Percentiles rank a stretch among this genome's conserved stretches.
These are phyloP conservation scores for Pseudotriccus pelzelni DNA, from an alignment of 2,797 vertebrate genomes.

Conservation along the genomic window DNA sequence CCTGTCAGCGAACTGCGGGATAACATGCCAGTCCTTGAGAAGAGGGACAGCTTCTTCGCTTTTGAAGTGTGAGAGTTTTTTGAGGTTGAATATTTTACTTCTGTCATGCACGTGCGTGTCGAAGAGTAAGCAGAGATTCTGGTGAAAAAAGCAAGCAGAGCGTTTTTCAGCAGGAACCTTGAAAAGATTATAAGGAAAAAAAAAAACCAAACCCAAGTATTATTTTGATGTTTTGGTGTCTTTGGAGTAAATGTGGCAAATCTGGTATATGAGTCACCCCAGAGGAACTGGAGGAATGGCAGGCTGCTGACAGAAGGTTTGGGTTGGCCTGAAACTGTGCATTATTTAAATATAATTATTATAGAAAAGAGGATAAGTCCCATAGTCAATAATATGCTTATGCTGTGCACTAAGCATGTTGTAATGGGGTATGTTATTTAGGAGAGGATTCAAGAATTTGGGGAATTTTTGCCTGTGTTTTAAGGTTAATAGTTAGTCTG, in stretches of 20 bases:
- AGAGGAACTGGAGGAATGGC: not conserved
- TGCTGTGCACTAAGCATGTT: not conserved
- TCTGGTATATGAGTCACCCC: not conserved
- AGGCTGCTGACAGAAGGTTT: not conserved
- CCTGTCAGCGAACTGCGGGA: not conserved
- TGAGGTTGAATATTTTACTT: not conserved
- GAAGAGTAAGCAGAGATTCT: not conserved
- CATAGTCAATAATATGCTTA: not conserved
- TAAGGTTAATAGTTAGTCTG: not conserved
- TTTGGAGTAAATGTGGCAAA: not conserved
- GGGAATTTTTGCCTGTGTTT: not conserved
- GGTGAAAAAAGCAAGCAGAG: not conserved
- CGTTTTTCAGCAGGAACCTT: not conserved
- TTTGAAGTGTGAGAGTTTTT: not conserved
- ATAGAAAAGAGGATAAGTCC: not conserved
- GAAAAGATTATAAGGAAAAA: not conserved
- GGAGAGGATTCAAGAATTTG: not conserved
- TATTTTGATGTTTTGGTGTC: not conserved
- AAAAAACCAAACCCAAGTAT: rapidly evolving
- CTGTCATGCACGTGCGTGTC: rapidly evolving
- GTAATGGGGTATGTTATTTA: not conserved
- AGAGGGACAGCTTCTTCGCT: not conserved
- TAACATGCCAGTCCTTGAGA: not conserved
- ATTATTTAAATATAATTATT: not conserved
- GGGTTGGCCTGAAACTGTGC: not conserved